Percentiles rank a stretch among this genome's conserved stretches.
These are phyloP conservation scores for Tragelaphus strepsiceros DNA, from an alignment of 2,113 vertebrate species.

Conservation along the genomic window DNA sequence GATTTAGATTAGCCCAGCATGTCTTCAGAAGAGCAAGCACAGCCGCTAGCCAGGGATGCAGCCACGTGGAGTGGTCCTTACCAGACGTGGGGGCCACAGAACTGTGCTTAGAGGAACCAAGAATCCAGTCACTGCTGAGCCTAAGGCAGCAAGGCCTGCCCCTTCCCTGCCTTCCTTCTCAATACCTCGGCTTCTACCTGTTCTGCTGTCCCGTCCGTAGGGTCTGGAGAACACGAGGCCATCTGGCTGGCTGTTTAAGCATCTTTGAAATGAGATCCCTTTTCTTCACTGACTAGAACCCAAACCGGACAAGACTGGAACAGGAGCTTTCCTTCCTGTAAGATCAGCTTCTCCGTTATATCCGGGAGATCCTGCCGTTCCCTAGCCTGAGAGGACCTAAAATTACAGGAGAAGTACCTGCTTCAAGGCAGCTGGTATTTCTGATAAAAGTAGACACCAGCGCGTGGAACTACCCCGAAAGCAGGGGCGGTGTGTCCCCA, in stretches of 20 bases:
- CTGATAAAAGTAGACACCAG: slow-evolving; percentile 15
- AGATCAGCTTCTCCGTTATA: background rate
- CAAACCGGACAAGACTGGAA: background rate
- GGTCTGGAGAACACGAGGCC: background rate
- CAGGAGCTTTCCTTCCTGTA: background rate
- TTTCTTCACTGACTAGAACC: background rate
- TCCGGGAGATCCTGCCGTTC: background rate
- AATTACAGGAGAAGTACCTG: background rate
- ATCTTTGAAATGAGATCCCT: background rate
- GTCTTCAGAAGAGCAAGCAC: background rate
- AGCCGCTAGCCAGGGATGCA: background rate
- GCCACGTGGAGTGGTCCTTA: fast-evolving
- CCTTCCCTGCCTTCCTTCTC: background rate
- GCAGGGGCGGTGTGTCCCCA: background rate
- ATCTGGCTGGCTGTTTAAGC: background rate
- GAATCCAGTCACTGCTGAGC: background rate
- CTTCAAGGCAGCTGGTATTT: slow-evolving; percentile 4
- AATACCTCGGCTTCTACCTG: background rate
- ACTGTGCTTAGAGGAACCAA: background rate
- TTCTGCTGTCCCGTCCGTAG: fast-evolving
- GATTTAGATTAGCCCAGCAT: background rate
- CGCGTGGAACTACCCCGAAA: slow-evolving; percentile 11
- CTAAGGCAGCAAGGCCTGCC: fast-evolving
- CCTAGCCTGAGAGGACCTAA: background rate
- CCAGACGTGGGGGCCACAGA: fast-evolving